Evolutionary conservation across 2,888 invertebrate species (phyloP).

Genomic region (Autographa gamma): DNA sequence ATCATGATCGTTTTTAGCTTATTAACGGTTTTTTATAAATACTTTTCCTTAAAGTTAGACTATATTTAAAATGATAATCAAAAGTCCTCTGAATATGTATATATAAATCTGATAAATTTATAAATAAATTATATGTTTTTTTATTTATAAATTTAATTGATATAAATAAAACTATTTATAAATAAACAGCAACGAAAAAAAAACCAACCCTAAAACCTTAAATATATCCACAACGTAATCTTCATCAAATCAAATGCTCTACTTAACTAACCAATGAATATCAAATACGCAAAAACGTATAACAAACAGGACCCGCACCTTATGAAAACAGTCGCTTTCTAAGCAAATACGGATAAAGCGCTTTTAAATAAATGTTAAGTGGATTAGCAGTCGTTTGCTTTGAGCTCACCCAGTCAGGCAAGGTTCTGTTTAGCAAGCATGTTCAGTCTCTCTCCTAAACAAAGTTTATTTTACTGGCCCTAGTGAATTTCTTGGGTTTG

Average conservation of each 20-base stretch:
- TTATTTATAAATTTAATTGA: no score
- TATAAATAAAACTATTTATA: no score
- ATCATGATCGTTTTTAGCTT: no score
- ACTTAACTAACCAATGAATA: not conserved
- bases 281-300: not conserved
- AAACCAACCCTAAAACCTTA: not conserved
- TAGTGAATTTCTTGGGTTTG: not conserved
- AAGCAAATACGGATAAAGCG: conserved; percentile 22
- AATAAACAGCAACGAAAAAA: not conserved
- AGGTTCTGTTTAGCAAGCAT: conserved; percentile 13
- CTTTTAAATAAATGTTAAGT: conserved; percentile 30
- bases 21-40: no score
- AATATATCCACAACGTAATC: not conserved
- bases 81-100: no score
- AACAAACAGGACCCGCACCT: conserved; percentile 8
- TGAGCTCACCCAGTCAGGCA: conserved; percentile 18
- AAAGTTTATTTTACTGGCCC: not conserved
- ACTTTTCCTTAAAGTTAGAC: no score
- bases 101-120: no score
- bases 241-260: not conserved
- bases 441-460: not conserved
- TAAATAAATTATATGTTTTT: no score
- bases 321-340: conserved; percentile 5
- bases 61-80: no score
- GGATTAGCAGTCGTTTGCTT: conserved; percentile 25